Base-by-base conservation (phyloP, 2,113 vertebrate genomes). In the Oceanodroma tethys region DNA sequence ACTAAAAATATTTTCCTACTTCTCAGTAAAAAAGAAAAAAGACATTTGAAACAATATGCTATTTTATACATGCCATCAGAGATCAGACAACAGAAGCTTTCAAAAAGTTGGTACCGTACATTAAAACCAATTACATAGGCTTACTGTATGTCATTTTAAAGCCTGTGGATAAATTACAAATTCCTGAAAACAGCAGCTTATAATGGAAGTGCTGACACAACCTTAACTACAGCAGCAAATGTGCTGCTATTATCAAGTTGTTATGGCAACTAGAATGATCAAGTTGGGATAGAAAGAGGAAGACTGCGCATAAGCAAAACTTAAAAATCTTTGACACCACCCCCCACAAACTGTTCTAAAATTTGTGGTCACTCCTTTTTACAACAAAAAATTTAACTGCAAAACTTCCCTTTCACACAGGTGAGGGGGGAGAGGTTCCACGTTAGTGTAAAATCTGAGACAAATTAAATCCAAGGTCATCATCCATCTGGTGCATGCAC, bases 241-340 rank as follows among this genome's bases (percentile, higher is more conserved):
- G 78, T 1, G 2, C 97, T 88, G 94, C 96, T 96, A 97, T 94
- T 95, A 96, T 94, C 95, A 90, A 97, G 98, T 98, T 98, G 98
- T 98, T 98, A 98, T 98, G 98, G 98, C 97, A 98, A 98, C 98
- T 71, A 94, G 94, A 96, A 95, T 53, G 94, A 96, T 96, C 81
- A 86, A 94, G 94, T 88, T 97, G 91, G 88, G 53, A 96, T 80
- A 93, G 88, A 95, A 95, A 91, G 74, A 81, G 58, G 75, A 86
- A 95, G 80, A 71, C 68, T 30, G 58, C 15, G 11, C 70, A 93
- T 11, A 43, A 88, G 62, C 65, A 92, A 91, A 94, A 95, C 73
- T 95, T 93, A 17, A 90, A 95, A 86, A 73, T 84, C 68, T 72
- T 86, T 91, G n/a, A 73, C 27, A 83, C 2, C 15, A n/a, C n/a